Percentiles rank a stretch among this genome's conserved stretches.
phyloP scores from a whole-genome alignment of 2,888 invertebrate genomes.

The Agonum fuliginosum region DNA sequence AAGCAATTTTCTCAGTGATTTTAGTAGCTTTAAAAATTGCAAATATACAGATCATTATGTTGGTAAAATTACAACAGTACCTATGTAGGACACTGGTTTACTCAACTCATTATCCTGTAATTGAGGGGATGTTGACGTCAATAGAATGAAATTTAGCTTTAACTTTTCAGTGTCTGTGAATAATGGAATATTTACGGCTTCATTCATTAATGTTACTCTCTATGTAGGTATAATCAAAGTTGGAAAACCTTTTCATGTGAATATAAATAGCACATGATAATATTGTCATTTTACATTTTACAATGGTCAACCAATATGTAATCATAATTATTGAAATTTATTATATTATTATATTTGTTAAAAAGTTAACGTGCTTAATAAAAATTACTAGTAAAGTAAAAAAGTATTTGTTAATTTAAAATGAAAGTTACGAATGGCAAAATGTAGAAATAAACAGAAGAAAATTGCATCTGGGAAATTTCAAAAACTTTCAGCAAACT shows the following conservation, averaged over 20 bases:
- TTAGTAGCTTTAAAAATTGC: background rate
- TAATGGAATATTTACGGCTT: constrained; percentile 12
- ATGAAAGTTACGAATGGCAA: constrained; percentile 16
- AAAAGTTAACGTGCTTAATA: too few relatives aligned
- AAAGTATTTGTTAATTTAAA: constrained; percentile 21
- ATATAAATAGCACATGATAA: constrained; percentile 20
- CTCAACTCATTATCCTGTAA: constrained; percentile 2
- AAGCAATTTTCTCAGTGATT: background rate
- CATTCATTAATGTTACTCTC: constrained; percentile 7
- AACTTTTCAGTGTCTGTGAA: constrained; percentile 2
- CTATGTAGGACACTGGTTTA: background rate
- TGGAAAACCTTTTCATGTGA: constrained; percentile 17
- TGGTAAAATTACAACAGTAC: too few relatives aligned
- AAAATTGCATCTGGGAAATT: constrained; percentile 22
- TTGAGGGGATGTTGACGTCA: constrained; percentile 18
- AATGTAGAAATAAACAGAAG: constrained; percentile 27
- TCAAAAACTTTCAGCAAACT: constrained; percentile 20
- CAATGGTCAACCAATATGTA: too few relatives aligned
- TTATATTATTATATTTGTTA: too few relatives aligned
- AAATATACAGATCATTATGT: background rate
- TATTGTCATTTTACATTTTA: background rate
- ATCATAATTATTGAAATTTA: too few relatives aligned
- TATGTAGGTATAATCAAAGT: constrained; percentile 26
- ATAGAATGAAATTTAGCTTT: constrained; percentile 13
- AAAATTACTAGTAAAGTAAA: too few relatives aligned